Conservation (phyloP, 2,113 vertebrate species). For the Aphelocoma coerulescens region DNA sequence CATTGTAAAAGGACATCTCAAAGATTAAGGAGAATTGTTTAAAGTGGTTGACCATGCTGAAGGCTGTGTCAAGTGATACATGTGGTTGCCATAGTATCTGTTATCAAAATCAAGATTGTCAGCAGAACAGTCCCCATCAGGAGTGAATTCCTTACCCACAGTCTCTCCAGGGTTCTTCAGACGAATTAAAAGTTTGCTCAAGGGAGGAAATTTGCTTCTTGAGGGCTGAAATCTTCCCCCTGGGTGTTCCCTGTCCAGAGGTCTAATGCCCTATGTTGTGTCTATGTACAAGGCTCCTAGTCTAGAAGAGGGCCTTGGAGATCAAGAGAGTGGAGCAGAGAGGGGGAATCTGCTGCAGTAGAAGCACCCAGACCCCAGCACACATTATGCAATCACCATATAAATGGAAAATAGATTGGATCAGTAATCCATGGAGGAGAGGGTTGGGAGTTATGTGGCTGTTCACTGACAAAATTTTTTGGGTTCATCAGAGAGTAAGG, state of each 20-base stretch:
- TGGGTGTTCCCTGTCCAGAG: not conserved
- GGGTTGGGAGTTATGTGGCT: not conserved
- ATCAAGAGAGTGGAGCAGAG: not conserved
- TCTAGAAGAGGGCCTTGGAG: not conserved
- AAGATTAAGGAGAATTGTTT: not conserved
- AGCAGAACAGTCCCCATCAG: not conserved
- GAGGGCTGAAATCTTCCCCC: not conserved
- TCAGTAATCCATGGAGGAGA: not conserved
- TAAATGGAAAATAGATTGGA: not conserved
- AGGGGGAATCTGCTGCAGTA: not conserved
- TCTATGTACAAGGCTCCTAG: not conserved
- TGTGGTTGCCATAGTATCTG: not conserved
- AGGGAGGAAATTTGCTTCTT: not conserved
- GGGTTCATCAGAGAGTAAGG: not conserved
- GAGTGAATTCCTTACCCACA: not conserved
- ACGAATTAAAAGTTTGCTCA: not conserved
- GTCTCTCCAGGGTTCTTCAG: not conserved
- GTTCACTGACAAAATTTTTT: not conserved
- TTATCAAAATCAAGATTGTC: conserved; percentile 2
- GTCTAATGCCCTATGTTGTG: not conserved
- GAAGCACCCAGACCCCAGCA: not conserved
- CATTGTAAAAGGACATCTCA: not conserved
- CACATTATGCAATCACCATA: not conserved
- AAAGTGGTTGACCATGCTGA: not conserved
- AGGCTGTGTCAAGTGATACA: not conserved